Evolutionary conservation across 2,113 vertebrate genomes (phyloP), one percentile per base, ranked within the genome.

Genomic region (Seriola aureovittata): DNA sequence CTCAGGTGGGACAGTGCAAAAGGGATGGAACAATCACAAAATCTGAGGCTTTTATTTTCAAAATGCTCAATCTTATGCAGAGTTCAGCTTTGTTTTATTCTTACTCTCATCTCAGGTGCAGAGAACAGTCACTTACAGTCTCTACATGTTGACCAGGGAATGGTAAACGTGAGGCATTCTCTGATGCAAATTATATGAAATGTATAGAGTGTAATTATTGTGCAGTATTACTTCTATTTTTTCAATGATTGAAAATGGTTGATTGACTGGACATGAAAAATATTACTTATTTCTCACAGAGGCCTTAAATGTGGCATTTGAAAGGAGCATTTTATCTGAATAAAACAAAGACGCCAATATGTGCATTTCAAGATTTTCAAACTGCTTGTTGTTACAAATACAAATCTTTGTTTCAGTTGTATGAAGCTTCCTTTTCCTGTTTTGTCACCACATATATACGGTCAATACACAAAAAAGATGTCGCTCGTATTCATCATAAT

Each of bases 341-440:
- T 40, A 7, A 63, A 23, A 75, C 38, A 19, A 68, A 42, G 23
- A 57, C 10, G 23, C 36, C 19, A 62, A 4, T 8, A n/a, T 63
- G 36, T 64, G 40, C 48, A 70, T 62, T 75, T 64, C 4, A 25
- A 64, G 46, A 46, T 14, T 50, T 40, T 67, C 14, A 40, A 23
- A 17, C n/a, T 14, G 62, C 36, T 67, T 72, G 11, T 63, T 42
- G 44, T 58, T 46, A 44, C 12, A 74, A 78, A 79, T 80, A 72
- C 65, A 85, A 66, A 36, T 38, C 13, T 65, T 63, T 73, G 55
- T 71, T 40, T 50, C 32, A 67, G n/a, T 65, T 32, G 5, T 14
- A 2, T 55, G 2, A 19, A n/a, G 25, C 78, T 79, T 67, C 54
- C 54, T 36, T 67, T 71, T 57, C 21, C 21, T 54, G 13, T 55